Base-by-base conservation (phyloP, 2,888 invertebrate genomes). In the Xylota sylvarum region DNA sequence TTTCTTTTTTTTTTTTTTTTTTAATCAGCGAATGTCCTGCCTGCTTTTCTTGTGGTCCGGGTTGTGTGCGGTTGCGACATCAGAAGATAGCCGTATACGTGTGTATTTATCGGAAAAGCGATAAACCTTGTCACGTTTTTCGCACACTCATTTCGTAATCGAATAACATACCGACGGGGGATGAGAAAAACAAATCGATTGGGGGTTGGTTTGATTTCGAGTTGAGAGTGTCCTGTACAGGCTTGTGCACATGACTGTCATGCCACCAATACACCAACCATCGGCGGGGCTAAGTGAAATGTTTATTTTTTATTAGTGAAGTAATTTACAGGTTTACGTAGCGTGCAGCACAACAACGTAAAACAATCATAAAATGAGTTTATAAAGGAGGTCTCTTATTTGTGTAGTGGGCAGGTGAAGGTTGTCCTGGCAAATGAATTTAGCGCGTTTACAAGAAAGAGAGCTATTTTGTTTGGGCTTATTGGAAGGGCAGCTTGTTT, bases 71-170 rank as follows among this genome's bases (percentile, higher is more conserved):
- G 10, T 50, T 40, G 12, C 4, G 48, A 48, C 35, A 48, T 46
- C 27, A 5, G 48, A 48, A 5, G 48, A 48, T 50, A 32, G 37
- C 32, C 32, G 7, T 32, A 12, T 40, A 73, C 12, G 35, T 10
- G 12, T 6, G n/a, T 12, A 50, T 58, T 46, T 40, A 58, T 50
- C 6, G 19, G 60, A 9, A 30, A 43, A 77, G 40, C 23, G 37
- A 52, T 78, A 62, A 69, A 52, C 67, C 46, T 40, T 60, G 69
- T 78, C 77, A 78, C 77, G 77, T 78, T 78, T 19, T 43, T 30
- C 23, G 35, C 12, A 9, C 64, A 50, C 48, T 23, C 23, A 35
- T 58, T 27, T 52, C 23, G 62, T 64, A 64, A 72, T 72, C 46
- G 14, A 74, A 74, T 52, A 40, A 62, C 60, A 52, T 40, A 50